phyloP scores from a whole-genome alignment of 1,140 invertebrate genomes.

The Drosophila bifasciata region DNA sequence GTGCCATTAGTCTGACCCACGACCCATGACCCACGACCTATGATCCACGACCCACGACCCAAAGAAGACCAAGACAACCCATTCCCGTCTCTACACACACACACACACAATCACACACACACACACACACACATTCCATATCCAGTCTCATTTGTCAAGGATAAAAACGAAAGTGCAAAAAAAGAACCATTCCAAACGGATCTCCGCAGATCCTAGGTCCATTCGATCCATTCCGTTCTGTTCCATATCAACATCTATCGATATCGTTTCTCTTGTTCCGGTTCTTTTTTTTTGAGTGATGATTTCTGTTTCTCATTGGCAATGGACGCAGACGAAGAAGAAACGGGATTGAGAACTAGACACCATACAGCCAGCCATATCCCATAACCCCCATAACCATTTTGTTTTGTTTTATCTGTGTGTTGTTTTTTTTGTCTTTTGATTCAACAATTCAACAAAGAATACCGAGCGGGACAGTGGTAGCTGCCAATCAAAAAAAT shows the following conservation, averaged over 20 bases:
- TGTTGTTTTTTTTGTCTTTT: no score
- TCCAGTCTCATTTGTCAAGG: conserved; percentile 11
- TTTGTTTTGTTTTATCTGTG: no score
- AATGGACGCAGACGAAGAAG: conserved; percentile 48
- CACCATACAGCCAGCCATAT: no score
- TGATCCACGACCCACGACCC: neutral
- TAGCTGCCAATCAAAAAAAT: neutral
- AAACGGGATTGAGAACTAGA: no score
- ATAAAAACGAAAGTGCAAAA: conserved; percentile 15
- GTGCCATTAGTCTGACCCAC: conserved; percentile 38
- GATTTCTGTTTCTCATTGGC: conserved; percentile 19
- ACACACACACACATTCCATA: neutral
- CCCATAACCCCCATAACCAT: no score
- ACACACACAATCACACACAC: conserved; percentile 5
- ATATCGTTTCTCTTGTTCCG: neutral
- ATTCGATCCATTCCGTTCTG: no score
- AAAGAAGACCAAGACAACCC: neutral
- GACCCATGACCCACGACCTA: conserved; percentile 6
- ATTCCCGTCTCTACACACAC: conserved; percentile 7
- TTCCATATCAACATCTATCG: neutral
- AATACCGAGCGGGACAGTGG: no score
- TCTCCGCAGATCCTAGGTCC: no score
- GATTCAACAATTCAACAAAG: no score
- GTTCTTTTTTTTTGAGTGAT: conserved; percentile 26
- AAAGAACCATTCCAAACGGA: no score